Percentiles rank a stretch among this genome's conserved stretches.
These are phyloP conservation scores for Pseudochromis fuscus DNA, from an alignment of 2,797 vertebrate species.

Conservation along the genomic window DNA sequence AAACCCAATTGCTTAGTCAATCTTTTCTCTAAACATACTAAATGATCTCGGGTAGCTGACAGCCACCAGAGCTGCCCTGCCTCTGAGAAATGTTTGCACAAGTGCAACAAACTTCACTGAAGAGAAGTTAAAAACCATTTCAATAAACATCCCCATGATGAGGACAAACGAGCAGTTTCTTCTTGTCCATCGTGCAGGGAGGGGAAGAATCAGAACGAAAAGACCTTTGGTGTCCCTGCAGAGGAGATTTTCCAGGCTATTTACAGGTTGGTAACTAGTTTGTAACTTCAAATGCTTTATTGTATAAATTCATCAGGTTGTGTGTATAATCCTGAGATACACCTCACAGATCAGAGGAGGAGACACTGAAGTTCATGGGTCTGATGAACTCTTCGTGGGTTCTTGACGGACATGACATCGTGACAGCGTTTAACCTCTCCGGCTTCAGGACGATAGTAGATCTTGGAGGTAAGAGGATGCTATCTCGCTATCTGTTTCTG, in stretches of 20 bases:
- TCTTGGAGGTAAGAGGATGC: constrained; percentile 76
- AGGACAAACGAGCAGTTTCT: neutral
- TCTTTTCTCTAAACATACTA: too few relatives aligned
- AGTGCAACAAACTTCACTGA: neutral
- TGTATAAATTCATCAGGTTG: neutral
- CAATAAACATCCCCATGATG: neutral
- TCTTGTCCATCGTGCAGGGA: constrained; percentile 69
- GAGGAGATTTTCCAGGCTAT: constrained; percentile 81
- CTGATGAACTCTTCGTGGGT: constrained; percentile 84
- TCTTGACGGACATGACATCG: constrained; percentile 81
- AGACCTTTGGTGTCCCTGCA: constrained; percentile 79
- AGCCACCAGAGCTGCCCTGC: too few relatives aligned
- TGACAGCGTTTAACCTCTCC: constrained; percentile 82
- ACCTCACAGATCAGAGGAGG: constrained; percentile 79
- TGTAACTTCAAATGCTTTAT: neutral
- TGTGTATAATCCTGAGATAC: neutral
- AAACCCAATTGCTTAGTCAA: too few relatives aligned
- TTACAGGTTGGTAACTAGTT: constrained; percentile 76
- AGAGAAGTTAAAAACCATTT: neutral
- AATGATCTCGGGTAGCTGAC: too few relatives aligned
- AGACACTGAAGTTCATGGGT: constrained; percentile 85
- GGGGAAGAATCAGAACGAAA: constrained; percentile 86
- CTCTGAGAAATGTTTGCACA: neutral
- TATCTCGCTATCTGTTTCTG: too few relatives aligned
- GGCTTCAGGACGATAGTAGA: constrained; percentile 79